Conservation (phyloP, 1,140 invertebrate species). For the Diplogasteroides magnus region DNA sequence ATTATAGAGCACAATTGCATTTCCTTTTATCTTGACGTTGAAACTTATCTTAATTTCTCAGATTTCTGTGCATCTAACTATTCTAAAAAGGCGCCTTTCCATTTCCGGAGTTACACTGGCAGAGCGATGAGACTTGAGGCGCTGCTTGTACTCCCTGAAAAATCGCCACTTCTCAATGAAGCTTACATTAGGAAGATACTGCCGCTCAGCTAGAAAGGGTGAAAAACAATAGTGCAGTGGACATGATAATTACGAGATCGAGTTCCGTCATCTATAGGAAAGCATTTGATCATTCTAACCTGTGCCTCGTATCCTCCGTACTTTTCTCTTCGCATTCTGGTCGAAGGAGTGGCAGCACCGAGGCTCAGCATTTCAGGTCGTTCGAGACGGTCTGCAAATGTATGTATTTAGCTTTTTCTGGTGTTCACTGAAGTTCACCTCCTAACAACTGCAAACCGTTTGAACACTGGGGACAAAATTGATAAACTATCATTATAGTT, state of each 20-base stretch:
- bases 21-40: too few relatives aligned
- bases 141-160: constrained; percentile 18
- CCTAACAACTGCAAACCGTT: background rate
- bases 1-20: too few relatives aligned
- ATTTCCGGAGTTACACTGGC: background rate
- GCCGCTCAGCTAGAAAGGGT: too few relatives aligned
- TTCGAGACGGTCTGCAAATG: constrained; percentile 27
- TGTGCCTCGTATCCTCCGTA: constrained; percentile 37
- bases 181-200: too few relatives aligned
- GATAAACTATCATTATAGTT: background rate
- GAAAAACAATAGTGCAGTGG: too few relatives aligned
- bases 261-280: too few relatives aligned
- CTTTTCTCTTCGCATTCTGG: constrained; percentile 31
- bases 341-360: constrained; percentile 29
- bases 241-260: too few relatives aligned
- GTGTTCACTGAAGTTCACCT: background rate
- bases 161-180: too few relatives aligned
- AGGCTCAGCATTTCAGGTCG: constrained; percentile 37
- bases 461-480: background rate
- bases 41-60: constrained; percentile 5
- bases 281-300: too few relatives aligned
- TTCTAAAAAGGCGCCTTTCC: background rate
- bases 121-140: background rate
- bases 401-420: background rate
- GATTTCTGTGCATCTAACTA: constrained; percentile 1